phyloP scores from a whole-genome alignment of 2,888 invertebrate genomes.

The Sphaerophoria taeniata region DNA sequence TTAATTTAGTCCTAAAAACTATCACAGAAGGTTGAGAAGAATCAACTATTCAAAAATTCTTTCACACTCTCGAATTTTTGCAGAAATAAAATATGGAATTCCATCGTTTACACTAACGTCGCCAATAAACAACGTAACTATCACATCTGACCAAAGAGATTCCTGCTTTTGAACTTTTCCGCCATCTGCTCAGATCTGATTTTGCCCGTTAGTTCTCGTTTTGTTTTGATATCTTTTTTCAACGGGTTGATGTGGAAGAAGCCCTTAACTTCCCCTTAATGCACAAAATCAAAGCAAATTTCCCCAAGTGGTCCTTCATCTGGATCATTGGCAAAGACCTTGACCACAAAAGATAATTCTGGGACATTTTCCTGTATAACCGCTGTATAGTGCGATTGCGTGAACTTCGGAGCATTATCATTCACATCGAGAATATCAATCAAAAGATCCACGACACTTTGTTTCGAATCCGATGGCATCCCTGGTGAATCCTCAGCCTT shows the following conservation, averaged over 20 bases:
- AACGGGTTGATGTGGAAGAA: constrained; percentile 87
- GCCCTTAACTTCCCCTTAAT: constrained; percentile 89
- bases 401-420: constrained; percentile 89
- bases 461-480: constrained; percentile 86
- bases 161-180: constrained; percentile 84
- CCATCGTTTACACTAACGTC: constrained; percentile 93
- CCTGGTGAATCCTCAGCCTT: constrained; percentile 91
- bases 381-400: constrained; percentile 86
- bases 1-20: no score
- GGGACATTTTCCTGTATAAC: constrained; percentile 91
- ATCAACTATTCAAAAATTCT: constrained; percentile 85
- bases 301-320: constrained; percentile 90
- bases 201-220: constrained; percentile 88
- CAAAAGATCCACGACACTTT: constrained; percentile 86
- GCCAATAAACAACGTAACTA: constrained; percentile 88
- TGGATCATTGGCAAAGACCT: constrained; percentile 89
- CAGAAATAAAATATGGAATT: constrained; percentile 89
- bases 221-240: constrained; percentile 88
- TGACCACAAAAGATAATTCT: constrained; percentile 86
- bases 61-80: constrained; percentile 87
- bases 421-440: constrained; percentile 91
- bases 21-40: no score
- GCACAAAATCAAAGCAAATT: constrained; percentile 88
- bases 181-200: constrained; percentile 89
- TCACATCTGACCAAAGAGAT: constrained; percentile 86